Percentiles rank a stretch among this genome's conserved stretches.
phyloP scores from a whole-genome alignment of 2,888 invertebrate species.

The Eledone cirrhosa region DNA sequence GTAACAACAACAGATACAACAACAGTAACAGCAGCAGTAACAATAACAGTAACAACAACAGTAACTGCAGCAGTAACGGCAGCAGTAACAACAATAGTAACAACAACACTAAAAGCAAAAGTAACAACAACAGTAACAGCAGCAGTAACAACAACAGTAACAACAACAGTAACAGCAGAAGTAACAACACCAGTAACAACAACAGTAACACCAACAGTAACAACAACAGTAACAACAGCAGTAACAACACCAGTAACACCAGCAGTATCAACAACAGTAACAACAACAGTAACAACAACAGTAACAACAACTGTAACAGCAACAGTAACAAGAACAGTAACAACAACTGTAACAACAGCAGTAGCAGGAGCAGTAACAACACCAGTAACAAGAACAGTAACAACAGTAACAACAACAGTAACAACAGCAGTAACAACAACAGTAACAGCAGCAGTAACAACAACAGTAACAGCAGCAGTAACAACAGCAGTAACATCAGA shows the following conservation, averaged over 20 bases:
- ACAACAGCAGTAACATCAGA: too few species aligned
- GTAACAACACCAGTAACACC: too few species aligned
- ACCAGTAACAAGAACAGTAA: constrained; percentile 1
- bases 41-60: constrained; percentile 15
- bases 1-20: too few species aligned
- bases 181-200: neutral
- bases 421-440: constrained; percentile 4
- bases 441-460: neutral
- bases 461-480: neutral
- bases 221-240: neutral
- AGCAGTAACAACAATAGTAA: too few species aligned
- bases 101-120: too few species aligned
- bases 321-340: too few species aligned
- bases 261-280: too few species aligned
- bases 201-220: constrained; percentile 20
- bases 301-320: too few species aligned
- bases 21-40: constrained; percentile 22
- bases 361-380: constrained; percentile 9
- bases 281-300: too few species aligned
- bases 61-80: too few species aligned
- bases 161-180: constrained; percentile 19
- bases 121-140: constrained; percentile 24
- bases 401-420: constrained; percentile 18
- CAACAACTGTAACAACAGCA: too few species aligned
- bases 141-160: constrained; percentile 15